Conservation (phyloP, 92 coral and sea anemone species). For the Porites cylindrica region DNA sequence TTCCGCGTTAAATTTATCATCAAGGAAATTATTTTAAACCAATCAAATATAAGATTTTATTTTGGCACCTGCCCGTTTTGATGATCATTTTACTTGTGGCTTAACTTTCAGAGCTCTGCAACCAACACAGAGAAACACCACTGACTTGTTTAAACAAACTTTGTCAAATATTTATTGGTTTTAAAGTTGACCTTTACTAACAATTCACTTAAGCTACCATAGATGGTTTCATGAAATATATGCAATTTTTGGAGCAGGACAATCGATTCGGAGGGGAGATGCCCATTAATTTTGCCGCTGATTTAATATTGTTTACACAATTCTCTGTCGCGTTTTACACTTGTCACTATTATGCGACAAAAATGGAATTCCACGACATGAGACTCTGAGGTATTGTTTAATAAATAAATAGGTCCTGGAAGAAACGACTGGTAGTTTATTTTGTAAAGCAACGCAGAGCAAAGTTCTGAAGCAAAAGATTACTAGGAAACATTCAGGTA, state of each 20-base stretch:
- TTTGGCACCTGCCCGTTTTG: constrained; percentile 11
- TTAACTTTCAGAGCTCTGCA: neutral
- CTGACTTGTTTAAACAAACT: constrained; percentile 6
- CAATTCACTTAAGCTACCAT: neutral
- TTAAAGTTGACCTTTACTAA: constrained; percentile 1
- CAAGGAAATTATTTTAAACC: neutral
- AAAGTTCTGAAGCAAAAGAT: neutral
- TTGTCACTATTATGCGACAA: constrained; percentile 50
- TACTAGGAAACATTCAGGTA: constrained; percentile 3
- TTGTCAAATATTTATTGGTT: constrained; percentile 28
- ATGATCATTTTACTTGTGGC: constrained; percentile 29
- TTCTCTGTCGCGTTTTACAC: constrained; percentile 6
- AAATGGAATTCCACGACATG: constrained; percentile 44
- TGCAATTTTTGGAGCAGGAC: neutral
- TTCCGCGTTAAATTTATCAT: neutral
- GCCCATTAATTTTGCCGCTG: neutral
- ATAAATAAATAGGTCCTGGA: constrained; percentile 35
- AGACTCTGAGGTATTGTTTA: constrained; percentile 49
- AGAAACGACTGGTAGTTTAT: constrained; percentile 27
- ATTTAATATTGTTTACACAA: constrained; percentile 8
- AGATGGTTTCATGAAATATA: neutral
- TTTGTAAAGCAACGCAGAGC: neutral
- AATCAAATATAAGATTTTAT: neutral
- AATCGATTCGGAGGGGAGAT: neutral
- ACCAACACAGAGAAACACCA: constrained; percentile 16